phyloP scores from a whole-genome alignment of 2,888 invertebrate genomes.

The Sinotaia quadrata region DNA sequence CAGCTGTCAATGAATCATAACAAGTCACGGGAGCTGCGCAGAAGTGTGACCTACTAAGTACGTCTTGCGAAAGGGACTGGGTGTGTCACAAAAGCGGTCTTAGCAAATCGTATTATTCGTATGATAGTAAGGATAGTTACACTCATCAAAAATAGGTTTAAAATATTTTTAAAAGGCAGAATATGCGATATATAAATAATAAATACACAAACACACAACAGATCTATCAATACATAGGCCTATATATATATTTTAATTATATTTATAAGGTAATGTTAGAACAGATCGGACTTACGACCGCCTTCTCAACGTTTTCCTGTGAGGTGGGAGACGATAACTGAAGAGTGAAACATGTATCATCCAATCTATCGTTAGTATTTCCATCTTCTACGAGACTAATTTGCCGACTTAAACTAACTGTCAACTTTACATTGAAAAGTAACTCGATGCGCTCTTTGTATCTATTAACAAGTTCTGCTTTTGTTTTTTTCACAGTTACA shows the following conservation, averaged over 20 bases:
- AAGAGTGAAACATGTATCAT: slow-evolving; percentile 30
- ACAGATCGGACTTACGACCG: slow-evolving; percentile 61
- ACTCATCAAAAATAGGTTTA: too few species aligned
- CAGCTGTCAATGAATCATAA: too few species aligned
- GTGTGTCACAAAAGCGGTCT: too few species aligned
- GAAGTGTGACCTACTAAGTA: too few species aligned
- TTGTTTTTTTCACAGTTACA: slow-evolving; percentile 38
- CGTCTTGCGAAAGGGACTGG: too few species aligned
- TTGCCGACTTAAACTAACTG: slow-evolving; percentile 4
- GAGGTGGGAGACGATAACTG: slow-evolving; percentile 34
- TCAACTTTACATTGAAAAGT: slow-evolving; percentile 37
- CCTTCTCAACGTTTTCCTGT: slow-evolving; percentile 53
- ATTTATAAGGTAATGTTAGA: too few species aligned
- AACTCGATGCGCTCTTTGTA: slow-evolving; percentile 36
- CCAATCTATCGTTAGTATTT: not conserved
- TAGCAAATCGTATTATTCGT: too few species aligned
- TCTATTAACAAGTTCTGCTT: slow-evolving; percentile 31
- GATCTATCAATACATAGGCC: not conserved
- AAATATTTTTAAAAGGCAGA: too few species aligned
- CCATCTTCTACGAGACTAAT: slow-evolving; percentile 9
- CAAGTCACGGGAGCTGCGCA: too few species aligned
- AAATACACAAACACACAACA: not conserved
- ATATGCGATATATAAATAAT: too few species aligned
- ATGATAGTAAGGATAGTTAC: too few species aligned
- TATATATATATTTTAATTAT: not conserved